These are phyloP conservation scores for Harpalus rufipes DNA, from an alignment of 2,888 invertebrate genomes.

Conservation along the genomic window DNA sequence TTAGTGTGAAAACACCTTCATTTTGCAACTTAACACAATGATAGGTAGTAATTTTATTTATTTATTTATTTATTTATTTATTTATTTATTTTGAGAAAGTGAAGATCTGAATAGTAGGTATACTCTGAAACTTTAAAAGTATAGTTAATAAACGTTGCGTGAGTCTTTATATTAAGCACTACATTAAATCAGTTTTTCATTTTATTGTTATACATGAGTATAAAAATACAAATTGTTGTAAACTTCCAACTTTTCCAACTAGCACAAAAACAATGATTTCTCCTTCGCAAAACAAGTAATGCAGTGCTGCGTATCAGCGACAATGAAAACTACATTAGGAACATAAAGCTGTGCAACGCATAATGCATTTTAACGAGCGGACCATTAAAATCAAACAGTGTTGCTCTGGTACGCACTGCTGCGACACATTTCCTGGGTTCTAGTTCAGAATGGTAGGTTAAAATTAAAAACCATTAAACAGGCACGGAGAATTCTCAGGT, in stretches of 20 bases:
- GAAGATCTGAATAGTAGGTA: too few species aligned
- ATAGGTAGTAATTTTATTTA: too few species aligned
- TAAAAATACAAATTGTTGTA: background rate
- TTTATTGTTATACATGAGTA: too few species aligned
- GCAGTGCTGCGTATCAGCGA: slow-evolving; percentile 41
- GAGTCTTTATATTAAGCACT: too few species aligned
- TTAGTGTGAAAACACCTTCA: too few species aligned
- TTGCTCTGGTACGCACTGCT: background rate
- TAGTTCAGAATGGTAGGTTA: slow-evolving; percentile 25
- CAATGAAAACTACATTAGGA: slow-evolving; percentile 54
- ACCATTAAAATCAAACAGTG: slow-evolving; percentile 48
- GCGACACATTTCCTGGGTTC: slow-evolving; percentile 44
- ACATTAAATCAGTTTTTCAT: too few species aligned
- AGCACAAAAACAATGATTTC: slow-evolving; percentile 16
- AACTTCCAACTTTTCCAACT: slow-evolving; percentile 10
- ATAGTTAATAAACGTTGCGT: too few species aligned
- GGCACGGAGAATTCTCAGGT: slow-evolving; percentile 62
- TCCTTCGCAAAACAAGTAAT: slow-evolving; percentile 34
- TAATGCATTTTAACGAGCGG: slow-evolving; percentile 55
- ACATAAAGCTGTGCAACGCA: slow-evolving; percentile 49
- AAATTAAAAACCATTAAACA: slow-evolving; percentile 55
- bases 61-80: too few species aligned
- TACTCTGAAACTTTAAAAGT: too few species aligned
- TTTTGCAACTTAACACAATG: too few species aligned
- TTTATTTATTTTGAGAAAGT: too few species aligned